Percentiles rank a stretch among this genome's conserved stretches.
phyloP scores from a whole-genome alignment of 2,113 vertebrate species.

The Plectropomus leopardus region DNA sequence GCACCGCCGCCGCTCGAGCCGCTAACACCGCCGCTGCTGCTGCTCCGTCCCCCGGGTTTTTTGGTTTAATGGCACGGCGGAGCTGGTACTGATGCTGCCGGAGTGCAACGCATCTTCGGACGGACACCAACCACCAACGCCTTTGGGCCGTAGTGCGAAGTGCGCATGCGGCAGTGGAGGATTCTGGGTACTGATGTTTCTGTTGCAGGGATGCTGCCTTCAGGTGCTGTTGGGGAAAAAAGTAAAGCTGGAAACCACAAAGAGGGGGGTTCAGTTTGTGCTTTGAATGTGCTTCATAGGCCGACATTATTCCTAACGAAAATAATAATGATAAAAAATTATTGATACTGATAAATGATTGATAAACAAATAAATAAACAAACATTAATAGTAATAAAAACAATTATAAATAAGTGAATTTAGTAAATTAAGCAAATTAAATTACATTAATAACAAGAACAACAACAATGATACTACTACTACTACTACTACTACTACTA shows the following conservation, averaged over 20 bases:
- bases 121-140: constrained; percentile 74
- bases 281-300: not conserved
- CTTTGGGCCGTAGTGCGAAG: constrained; percentile 65
- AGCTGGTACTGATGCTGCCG: constrained; percentile 85
- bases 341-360: too few species aligned
- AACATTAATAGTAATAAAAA: too few species aligned
- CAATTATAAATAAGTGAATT: too few species aligned
- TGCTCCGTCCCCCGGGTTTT: constrained; percentile 26
- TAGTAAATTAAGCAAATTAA: too few species aligned
- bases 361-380: too few species aligned
- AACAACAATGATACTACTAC: too few species aligned
- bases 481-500: too few species aligned
- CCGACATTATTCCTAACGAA: not conserved
- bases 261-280: too few species aligned
- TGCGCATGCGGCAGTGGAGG: constrained; percentile 73
- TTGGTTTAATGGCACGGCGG: constrained; percentile 47
- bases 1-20: constrained; percentile 44
- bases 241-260: too few species aligned
- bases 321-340: too few species aligned
- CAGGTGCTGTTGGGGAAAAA: constrained; percentile 24
- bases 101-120: constrained; percentile 80
- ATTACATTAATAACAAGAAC: too few species aligned
- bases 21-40: constrained; percentile 27
- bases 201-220: constrained; percentile 16
- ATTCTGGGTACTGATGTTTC: constrained; percentile 78